Evolutionary conservation across 2,888 invertebrate species (phyloP).

Genomic region (Euzetes globulus): DNA sequence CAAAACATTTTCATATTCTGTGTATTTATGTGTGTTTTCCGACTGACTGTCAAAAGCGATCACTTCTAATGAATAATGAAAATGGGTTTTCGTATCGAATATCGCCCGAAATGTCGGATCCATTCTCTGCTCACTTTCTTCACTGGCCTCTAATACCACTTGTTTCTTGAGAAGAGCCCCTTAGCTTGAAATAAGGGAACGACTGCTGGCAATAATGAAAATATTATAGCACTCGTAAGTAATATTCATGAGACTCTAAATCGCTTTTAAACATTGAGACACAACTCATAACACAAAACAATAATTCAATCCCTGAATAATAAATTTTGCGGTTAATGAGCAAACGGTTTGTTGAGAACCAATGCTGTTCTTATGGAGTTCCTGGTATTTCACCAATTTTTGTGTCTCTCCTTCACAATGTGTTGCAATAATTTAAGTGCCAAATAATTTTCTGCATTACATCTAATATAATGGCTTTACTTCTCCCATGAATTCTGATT

Average conservation of each 20-base stretch:
- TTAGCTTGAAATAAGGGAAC: not conserved
- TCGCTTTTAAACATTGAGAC: not conserved
- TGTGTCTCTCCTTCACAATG: not conserved
- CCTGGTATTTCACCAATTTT: not conserved
- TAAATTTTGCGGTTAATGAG: slow-evolving; percentile 11
- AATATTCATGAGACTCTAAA: slow-evolving; percentile 3
- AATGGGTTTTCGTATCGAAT: slow-evolving; percentile 21
- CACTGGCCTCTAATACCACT: not conserved
- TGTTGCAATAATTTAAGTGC: not conserved
- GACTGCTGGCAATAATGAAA: not conserved
- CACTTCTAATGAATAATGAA: slow-evolving; percentile 24
- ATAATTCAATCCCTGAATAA: slow-evolving; percentile 8
- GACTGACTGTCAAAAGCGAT: slow-evolving; percentile 16
- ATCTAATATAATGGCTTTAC: not conserved
- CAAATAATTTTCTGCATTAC: not conserved
- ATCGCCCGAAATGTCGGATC: slow-evolving; percentile 10
- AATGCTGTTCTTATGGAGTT: not conserved
- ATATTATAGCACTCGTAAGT: not conserved
- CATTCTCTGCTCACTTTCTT: not conserved
- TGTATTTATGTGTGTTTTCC: not conserved
- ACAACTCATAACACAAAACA: not conserved
- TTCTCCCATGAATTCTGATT: not conserved
- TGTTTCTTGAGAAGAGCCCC: not conserved
- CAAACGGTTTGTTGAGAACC: not conserved
- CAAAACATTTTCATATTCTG: not conserved